Evolutionary conservation across 2,797 vertebrate species (phyloP), one percentile per base, ranked within the genome.

Genomic region (Microctenopoma steveboyesi): DNA sequence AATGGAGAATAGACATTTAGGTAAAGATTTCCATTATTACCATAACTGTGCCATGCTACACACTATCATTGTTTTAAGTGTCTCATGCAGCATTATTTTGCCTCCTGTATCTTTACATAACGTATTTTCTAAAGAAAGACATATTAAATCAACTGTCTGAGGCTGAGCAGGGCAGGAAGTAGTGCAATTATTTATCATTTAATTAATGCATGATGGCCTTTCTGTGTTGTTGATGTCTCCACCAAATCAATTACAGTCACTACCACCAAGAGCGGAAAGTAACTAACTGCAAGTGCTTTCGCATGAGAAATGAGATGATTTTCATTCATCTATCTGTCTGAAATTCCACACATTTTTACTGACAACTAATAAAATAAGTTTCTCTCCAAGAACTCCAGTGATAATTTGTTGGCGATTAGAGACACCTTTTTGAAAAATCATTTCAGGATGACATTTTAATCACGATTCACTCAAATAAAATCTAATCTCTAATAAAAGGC

Each of bases 151-250:
- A 8, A 25, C 6, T 45, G 53, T 76, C 11, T 60, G 66, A 61
- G 50, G 40, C 49, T 56, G 40, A 54, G 74, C 74, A 64, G 72
- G 11, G 35, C 76, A 81, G 76, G 77, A 82, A 80, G 65, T 56
- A 28, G 45, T 14, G 27, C 58, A 69, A 79, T 74, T 81, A 79
- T 78, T 27, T 43, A 42, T 85, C 64, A 78, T 68, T 76, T 82
- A 69, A 85, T 87, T 78, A 83, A 77, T 84, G 66, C 71, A 81
- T 76, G 67, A 74, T 76, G 74, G 79, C 63, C 73, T 68, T 76
- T 76, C 63, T 72, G 54, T 70, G 45, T 66, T 27, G 52, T 73
- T 43, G 28, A 51, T 75, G 50, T 62, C 60, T 48, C 27, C 65
- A 56, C 25, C 50, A 58, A 66, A 78, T 79, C 86, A 78, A 59